These are phyloP conservation scores for Leuciscus waleckii DNA, from an alignment of 2,797 vertebrate genomes.

Conservation along the genomic window DNA sequence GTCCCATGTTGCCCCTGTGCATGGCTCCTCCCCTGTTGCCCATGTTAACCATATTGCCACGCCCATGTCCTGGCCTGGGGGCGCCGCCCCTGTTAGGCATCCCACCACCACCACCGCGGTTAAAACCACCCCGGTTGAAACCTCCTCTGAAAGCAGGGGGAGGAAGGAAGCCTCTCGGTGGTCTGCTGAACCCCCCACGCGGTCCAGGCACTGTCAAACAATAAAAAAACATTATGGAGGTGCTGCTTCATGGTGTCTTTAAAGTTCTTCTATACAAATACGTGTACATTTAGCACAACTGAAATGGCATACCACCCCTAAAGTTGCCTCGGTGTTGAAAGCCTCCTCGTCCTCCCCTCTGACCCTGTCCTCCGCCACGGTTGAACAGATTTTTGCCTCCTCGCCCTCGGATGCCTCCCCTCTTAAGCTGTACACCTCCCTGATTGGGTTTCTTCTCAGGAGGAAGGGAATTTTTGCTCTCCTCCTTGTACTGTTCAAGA, in stretches of 20 bases:
- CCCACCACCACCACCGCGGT: constrained; percentile 81
- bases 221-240: neutral
- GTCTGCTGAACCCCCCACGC: constrained; percentile 88
- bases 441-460: constrained; percentile 96
- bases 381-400: constrained; percentile 94
- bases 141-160: constrained; percentile 86
- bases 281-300: neutral
- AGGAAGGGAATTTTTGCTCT: constrained; percentile 93
- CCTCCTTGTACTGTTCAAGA: constrained; percentile 95
- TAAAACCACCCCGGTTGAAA: constrained; percentile 91
- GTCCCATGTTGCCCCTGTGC: constrained; percentile 76
- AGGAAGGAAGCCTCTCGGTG: constrained; percentile 78
- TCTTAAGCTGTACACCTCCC: constrained; percentile 86
- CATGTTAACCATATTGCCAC: constrained; percentile 78
- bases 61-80: constrained; percentile 67
- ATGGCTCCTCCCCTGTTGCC: constrained; percentile 67
- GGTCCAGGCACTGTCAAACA: constrained; percentile 84
- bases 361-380: constrained; percentile 67
- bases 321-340: constrained; percentile 95
- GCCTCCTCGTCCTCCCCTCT: constrained; percentile 82
- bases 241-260: neutral
- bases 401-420: constrained; percentile 84
- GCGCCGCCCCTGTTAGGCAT: constrained; percentile 76
- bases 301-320: constrained; percentile 83
- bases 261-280: neutral